Base-by-base conservation (phyloP, 1,140 invertebrate genomes). In the Stenopsyche tienmushanensis region DNA sequence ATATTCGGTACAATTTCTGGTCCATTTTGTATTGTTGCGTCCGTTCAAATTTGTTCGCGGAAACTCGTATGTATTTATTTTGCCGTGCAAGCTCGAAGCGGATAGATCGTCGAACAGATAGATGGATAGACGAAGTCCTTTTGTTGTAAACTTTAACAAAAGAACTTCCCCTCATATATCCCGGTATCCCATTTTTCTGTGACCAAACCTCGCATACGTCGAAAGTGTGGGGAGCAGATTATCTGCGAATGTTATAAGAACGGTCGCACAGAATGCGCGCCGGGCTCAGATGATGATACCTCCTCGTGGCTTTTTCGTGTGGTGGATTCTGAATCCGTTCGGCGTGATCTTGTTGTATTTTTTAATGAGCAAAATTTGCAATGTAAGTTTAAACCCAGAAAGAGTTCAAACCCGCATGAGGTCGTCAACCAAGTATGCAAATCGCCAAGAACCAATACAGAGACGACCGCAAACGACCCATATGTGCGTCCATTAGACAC, bases 391-490 rank as follows among this genome's bases (percentile, higher is more conserved):
- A 54, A 26, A 65, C 67, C 67, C 59, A 66, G 67, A 65, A 65
- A 65, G 44, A 59, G 67, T 69, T 69, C 67, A 69, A 44, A 39
- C 67, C 67, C 67, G 67, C 64, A 69, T 69, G 25, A 26, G 34
- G 50, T 55, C 63, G 44, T 49, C 21, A 44, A 20, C 42, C 62
- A 50, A 20, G 29, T 64, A 64, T 64, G 66, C 62, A 64, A 68
- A 68, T 68, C 3, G 34, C 13, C 13, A 55, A 42, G 23, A 60
- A 41, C 23, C 9, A 39, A 47, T 29, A 25, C n/a, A n/a, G n/a
- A n/a, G n/a, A n/a, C n/a, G n/a, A 15, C 7, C 60, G 20, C 18
- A 55, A 29, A 44, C 54, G 54, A 53, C 62, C 62, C 62, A 64
- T 62, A 62, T 62, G 18, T n/a, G 5, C n/a, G 20, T 15, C 7